phyloP scores from a whole-genome alignment of 2,113 vertebrate genomes.

The Hemibagrus wyckioides region DNA sequence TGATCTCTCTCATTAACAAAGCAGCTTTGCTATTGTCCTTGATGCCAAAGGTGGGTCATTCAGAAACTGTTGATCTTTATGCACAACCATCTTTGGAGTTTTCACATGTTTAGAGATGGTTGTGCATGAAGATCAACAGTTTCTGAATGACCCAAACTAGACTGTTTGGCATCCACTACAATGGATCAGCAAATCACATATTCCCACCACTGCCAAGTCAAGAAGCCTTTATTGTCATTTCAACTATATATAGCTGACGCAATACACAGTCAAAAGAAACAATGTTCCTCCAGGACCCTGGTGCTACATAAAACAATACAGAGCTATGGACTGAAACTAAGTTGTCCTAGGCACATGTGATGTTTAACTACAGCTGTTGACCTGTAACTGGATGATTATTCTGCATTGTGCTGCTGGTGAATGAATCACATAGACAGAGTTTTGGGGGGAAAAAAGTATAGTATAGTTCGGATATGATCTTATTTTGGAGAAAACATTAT shows the following conservation, averaged over 20 bases:
- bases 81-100: neutral
- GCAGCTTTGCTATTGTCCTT: too few relatives aligned
- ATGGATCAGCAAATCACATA: neutral
- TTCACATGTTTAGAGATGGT: neutral
- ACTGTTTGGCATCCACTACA: neutral
- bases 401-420: neutral
- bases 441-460: too few relatives aligned
- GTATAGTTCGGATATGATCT: neutral
- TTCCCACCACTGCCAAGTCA: neutral
- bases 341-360: too few relatives aligned
- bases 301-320: too few relatives aligned
- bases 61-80: neutral
- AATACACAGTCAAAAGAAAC: too few relatives aligned
- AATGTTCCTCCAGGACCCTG: too few relatives aligned
- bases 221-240: too few relatives aligned
- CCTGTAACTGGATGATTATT: neutral
- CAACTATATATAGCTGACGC: too few relatives aligned
- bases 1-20: neutral
- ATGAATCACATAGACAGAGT: neutral
- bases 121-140: neutral
- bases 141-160: neutral
- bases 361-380: neutral
- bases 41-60: neutral
- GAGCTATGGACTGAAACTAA: too few relatives aligned
- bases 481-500: neutral